Evolutionary conservation across 2,113 vertebrate species (phyloP).

Genomic region (Colaptes auratus): DNA sequence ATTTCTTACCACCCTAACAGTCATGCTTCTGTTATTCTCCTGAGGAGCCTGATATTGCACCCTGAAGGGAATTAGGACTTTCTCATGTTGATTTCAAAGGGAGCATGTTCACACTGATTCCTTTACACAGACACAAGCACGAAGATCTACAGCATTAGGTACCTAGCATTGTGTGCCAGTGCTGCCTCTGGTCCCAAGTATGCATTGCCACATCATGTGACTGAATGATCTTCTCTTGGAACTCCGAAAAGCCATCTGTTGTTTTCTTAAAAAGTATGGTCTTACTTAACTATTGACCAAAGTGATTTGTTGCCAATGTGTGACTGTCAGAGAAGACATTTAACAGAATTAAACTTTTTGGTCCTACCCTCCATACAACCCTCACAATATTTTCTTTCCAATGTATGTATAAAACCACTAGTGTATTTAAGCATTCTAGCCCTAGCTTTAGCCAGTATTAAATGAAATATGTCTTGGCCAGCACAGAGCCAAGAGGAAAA

Average conservation of each 20-base stretch:
- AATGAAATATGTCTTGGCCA: constrained; percentile 43
- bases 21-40: rapidly evolving
- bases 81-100: neutral
- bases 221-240: neutral
- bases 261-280: neutral
- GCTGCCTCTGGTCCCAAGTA: neutral
- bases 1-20: neutral
- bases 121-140: neutral
- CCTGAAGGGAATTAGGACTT: neutral
- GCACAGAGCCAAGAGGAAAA: constrained; percentile 41
- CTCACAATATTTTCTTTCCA: constrained; percentile 7
- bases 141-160: neutral
- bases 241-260: neutral
- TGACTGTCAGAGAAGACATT: constrained; percentile 7
- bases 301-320: neutral
- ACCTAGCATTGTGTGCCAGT: neutral
- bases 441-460: constrained; percentile 26
- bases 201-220: neutral
- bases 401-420: neutral
- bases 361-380: neutral
- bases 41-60: neutral
- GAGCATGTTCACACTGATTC: neutral
- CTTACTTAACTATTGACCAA: neutral
- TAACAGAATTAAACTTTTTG: neutral
- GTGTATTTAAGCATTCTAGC: constrained; percentile 42